phyloP scores from a whole-genome alignment of 2,888 invertebrate genomes.

The Parnassius mnemosyne region DNA sequence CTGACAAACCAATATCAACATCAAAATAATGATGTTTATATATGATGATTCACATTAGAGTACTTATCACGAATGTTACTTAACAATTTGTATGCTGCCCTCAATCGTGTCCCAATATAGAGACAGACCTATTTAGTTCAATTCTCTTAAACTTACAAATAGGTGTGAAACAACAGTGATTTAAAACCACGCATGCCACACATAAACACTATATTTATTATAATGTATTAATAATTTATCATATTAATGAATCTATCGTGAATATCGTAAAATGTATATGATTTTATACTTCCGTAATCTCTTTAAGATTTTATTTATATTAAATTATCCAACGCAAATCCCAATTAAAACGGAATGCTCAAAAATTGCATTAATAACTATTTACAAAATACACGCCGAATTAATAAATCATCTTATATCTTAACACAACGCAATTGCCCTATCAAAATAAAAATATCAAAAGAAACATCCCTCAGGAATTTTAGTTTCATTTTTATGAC shows the following conservation, averaged over 20 bases:
- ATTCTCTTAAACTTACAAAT: conserved; percentile 45
- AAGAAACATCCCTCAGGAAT: conserved; percentile 1
- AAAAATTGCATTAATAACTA: conserved; percentile 14
- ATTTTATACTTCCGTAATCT: conserved; percentile 10
- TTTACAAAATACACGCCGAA: conserved; percentile 20
- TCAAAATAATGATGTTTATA: too few species aligned
- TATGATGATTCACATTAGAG: background rate
- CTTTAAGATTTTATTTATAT: conserved; percentile 20
- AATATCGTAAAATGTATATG: conserved; percentile 19
- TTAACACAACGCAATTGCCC: conserved; percentile 22
- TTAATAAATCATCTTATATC: conserved; percentile 19
- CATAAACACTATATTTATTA: conserved; percentile 38
- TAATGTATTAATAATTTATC: conserved; percentile 26
- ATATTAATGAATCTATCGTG: conserved; percentile 19
- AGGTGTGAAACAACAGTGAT: conserved; percentile 54
- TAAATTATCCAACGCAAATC: conserved; percentile 21
- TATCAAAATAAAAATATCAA: conserved; percentile 12
- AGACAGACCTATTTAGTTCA: conserved; percentile 19
- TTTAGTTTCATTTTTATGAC: conserved; percentile 8
- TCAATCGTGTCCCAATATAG: conserved; percentile 16
- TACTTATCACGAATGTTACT: background rate
- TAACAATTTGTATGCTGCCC: conserved; percentile 19
- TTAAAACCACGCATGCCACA: conserved; percentile 53
- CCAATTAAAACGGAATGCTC: conserved; percentile 27
- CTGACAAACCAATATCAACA: too few species aligned